Conservation (phyloP, 2,888 invertebrate genomes). For the Scaptomyza parva region DNA sequence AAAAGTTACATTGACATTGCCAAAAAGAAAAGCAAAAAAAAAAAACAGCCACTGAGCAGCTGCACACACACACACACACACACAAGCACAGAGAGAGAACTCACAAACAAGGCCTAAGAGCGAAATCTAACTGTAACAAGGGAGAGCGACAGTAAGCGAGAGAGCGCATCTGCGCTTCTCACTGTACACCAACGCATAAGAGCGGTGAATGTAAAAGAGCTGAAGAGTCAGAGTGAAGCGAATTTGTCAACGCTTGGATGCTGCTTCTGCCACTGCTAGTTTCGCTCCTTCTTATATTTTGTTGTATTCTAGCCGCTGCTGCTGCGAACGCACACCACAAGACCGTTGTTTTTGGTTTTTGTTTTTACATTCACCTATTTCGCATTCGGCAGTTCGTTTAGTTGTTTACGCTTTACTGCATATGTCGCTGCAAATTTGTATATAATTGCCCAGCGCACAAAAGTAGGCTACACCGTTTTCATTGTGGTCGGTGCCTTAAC, state of each 20-base stretch:
- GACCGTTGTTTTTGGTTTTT: conserved; percentile 31
- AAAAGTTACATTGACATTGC: conserved; percentile 76
- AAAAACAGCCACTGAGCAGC: conserved; percentile 28
- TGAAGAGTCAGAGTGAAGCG: conserved; percentile 17
- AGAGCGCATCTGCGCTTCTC: conserved; percentile 60
- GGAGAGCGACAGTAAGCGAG: conserved; percentile 16
- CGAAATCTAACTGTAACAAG: conserved; percentile 5
- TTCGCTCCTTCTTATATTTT: conserved; percentile 56
- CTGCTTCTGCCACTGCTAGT: conserved; percentile 23
- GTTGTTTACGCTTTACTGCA: conserved; percentile 78
- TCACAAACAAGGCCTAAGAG: conserved; percentile 34
- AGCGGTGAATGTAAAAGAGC: conserved; percentile 25
- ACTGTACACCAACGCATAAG: conserved; percentile 54
- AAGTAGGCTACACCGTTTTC: conserved; percentile 48
- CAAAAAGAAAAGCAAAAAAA: conserved; percentile 43
- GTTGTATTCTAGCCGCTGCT: conserved; percentile 4
- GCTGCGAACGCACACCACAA: conserved; percentile 36
- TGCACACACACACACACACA: conserved; percentile 28
- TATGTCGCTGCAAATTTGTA: conserved; percentile 73
- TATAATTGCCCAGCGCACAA: conserved; percentile 66
- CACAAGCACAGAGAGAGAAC: conserved; percentile 13
- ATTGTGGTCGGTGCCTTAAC: conserved; percentile 1
- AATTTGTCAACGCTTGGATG: conserved; percentile 13
- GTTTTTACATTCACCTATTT: conserved; percentile 39
- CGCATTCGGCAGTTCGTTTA: conserved; percentile 36